Percentiles rank a stretch among this genome's conserved stretches.
Evolutionary conservation across 2,888 invertebrate species (phyloP).

Genomic region (Panorpa germanica): DNA sequence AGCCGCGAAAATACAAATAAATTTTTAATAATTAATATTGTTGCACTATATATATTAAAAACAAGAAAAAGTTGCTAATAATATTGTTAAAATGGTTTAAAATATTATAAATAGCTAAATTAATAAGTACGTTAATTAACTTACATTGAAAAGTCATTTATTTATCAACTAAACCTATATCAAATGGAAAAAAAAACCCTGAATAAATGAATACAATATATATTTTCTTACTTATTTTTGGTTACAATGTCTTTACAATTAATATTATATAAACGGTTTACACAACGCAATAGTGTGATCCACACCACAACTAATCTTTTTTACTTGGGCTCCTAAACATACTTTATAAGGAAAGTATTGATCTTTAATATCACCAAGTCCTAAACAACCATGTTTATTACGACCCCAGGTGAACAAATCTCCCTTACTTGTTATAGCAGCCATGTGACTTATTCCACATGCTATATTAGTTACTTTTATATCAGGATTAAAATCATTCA

Average conservation of each 20-base stretch:
- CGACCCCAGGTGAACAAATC: slow-evolving; percentile 87
- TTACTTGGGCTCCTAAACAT: slow-evolving; percentile 55
- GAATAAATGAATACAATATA: slow-evolving; percentile 1
- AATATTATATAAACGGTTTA: slow-evolving; percentile 46
- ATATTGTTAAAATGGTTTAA: too few relatives aligned
- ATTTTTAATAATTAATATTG: too few relatives aligned
- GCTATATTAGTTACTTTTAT: slow-evolving; percentile 41
- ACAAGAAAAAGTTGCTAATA: too few relatives aligned
- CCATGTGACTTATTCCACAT: slow-evolving; percentile 58
- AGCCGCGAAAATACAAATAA: too few relatives aligned
- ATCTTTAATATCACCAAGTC: slow-evolving; percentile 59
- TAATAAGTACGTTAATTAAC: too few relatives aligned
- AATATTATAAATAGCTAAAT: too few relatives aligned
- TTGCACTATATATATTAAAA: too few relatives aligned
- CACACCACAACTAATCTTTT: slow-evolving; percentile 60
- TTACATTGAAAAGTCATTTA: too few relatives aligned
- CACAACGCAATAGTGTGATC: slow-evolving; percentile 70
- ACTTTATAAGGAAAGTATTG: slow-evolving; percentile 80
- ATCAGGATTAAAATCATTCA: slow-evolving; percentile 62
- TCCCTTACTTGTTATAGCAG: slow-evolving; percentile 64
- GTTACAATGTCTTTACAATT: slow-evolving; percentile 6
- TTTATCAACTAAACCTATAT: too few relatives aligned
- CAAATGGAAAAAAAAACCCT: too few relatives aligned
- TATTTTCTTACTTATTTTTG: slow-evolving; percentile 4
- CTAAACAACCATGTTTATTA: slow-evolving; percentile 68